Evolutionary conservation across 1,140 invertebrate species (phyloP), one percentile per base, ranked within the genome.

Genomic region (Drosophila arizonae): DNA sequence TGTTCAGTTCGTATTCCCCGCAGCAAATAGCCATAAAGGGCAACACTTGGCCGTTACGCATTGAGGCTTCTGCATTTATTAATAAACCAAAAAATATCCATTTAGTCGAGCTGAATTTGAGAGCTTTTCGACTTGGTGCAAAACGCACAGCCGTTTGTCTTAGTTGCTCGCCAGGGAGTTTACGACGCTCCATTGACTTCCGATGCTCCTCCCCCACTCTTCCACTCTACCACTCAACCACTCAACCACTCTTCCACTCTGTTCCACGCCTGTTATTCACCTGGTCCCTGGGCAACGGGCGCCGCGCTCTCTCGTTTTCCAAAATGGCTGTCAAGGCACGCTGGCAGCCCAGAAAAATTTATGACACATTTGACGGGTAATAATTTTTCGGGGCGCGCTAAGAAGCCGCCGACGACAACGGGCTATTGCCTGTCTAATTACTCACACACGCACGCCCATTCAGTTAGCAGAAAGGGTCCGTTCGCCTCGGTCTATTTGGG

Each of bases 341-440:
- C 41, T 43, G 43, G 61, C 63, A 57, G 62, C 69, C 61, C n/a
- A 17, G 13, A 45, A 41, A 72, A 55, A 72, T 62, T 61, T 70
- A 70, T 58, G 61, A 66, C 76, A 56, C 57, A 70, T 72, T 73
- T 70, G 65, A 71, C 51, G 66, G 64, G 81, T 63, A 70, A 77
- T 85, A 58, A 70, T 70, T 85, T 73, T 48, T 26, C 28, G 3
- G 45, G 48, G 30, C 56, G 52, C 68, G 79, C 61, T 51, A 51
- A 64, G 75, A 50, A 56, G 41, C 54, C 65, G 51, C 15, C 39
- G 11, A 28, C 41, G 36, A 51, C 45, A 55, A 67, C 51, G 73
- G 61, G 61, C 56, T 36, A 51, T 43, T 72, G 51, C 45, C 52
- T 30, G 69, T 68, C 69, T 86, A 81, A 85, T 86, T 85, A 85